Evolutionary conservation across 2,888 invertebrate species (phyloP).

Genomic region (Rotaria magnacalcarata): DNA sequence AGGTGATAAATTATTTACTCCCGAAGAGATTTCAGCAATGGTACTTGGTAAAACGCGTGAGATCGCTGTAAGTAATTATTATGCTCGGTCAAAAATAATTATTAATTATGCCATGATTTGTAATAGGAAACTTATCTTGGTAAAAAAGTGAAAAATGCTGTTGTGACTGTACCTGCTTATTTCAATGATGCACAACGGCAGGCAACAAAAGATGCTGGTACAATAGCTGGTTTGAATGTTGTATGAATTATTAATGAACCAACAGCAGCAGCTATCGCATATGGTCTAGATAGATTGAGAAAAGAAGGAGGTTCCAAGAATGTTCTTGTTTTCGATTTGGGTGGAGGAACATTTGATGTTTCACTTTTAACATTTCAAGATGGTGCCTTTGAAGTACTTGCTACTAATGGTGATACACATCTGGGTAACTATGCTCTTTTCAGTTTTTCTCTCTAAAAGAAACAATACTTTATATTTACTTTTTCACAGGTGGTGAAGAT

Average conservation of each 20-base stretch:
- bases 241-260: slow-evolving; percentile 93
- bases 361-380: slow-evolving; percentile 95
- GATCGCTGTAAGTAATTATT: slow-evolving; percentile 70
- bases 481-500: slow-evolving; percentile 47
- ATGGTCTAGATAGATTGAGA: slow-evolving; percentile 88
- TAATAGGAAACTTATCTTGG: slow-evolving; percentile 40
- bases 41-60: slow-evolving; percentile 87
- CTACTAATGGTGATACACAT: slow-evolving; percentile 46
- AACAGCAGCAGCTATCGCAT: slow-evolving; percentile 89
- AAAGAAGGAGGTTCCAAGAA: slow-evolving; percentile 98
- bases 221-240: slow-evolving; percentile 81
- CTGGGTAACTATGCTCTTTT: slow-evolving; percentile 57
- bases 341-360: slow-evolving; percentile 98
- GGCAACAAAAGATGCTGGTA: slow-evolving; percentile 95
- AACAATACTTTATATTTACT: slow-evolving; percentile 31
- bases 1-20: slow-evolving; percentile 77
- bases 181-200: slow-evolving; percentile 99
- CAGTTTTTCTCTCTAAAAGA: not conserved
- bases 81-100: too few relatives aligned
- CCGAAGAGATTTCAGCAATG: slow-evolving; percentile 98
- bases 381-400: slow-evolving; percentile 85
- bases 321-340: slow-evolving; percentile 93
- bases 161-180: slow-evolving; percentile 91
- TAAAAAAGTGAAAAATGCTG: slow-evolving; percentile 70
- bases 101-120: not conserved